Conservation (phyloP, 1,140 invertebrate species). For the Patella vulgata region DNA sequence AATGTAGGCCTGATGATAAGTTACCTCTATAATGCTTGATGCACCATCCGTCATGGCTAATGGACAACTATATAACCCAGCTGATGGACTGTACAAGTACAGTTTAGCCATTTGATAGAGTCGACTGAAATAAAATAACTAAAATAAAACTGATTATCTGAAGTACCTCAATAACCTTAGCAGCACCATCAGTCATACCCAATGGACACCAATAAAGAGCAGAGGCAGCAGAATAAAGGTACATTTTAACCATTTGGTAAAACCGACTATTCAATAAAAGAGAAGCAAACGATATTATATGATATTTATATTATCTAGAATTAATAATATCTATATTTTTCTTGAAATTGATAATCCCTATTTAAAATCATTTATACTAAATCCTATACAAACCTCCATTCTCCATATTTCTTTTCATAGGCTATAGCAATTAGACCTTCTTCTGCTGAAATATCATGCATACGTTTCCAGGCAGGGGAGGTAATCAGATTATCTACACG, state of each 20-base stretch:
- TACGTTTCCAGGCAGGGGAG: constrained; percentile 70
- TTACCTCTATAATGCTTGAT: constrained; percentile 69
- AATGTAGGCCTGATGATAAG: too few species aligned
- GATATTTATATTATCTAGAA: background rate
- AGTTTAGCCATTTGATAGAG: constrained; percentile 72
- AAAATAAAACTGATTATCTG: background rate
- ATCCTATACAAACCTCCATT: constrained; percentile 58
- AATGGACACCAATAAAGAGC: background rate
- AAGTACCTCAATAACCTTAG: background rate
- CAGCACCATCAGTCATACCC: too few species aligned
- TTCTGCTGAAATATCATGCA: constrained; percentile 71
- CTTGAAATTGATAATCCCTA: background rate
- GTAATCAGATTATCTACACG: constrained; percentile 70
- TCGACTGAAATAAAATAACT: constrained; percentile 63
- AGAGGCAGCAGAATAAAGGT: background rate
- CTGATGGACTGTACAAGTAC: constrained; percentile 70
- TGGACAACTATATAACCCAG: constrained; percentile 73
- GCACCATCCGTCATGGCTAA: constrained; percentile 76
- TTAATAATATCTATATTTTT: background rate
- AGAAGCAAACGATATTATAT: background rate
- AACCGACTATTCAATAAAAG: background rate
- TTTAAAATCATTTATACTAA: background rate
- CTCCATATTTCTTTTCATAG: constrained; percentile 69
- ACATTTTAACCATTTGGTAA: background rate
- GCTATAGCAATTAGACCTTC: constrained; percentile 72